Evolutionary conservation across 2,113 vertebrate genomes (phyloP).

Genomic region (Labrus mixtus): DNA sequence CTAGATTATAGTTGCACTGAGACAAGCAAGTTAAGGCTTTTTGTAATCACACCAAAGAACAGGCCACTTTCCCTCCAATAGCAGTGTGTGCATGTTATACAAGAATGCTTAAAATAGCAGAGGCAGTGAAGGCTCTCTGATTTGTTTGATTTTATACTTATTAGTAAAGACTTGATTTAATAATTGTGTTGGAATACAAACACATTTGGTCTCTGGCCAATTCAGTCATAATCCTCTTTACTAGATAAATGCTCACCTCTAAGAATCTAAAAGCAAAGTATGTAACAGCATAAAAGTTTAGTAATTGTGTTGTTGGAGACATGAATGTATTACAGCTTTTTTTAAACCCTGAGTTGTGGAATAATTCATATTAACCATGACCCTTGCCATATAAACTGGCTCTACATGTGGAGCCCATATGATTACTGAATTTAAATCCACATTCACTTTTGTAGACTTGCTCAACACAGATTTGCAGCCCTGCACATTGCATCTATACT

Average conservation of each 20-base stretch:
- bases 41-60: slow-evolving; percentile 36
- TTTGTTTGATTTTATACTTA: neutral
- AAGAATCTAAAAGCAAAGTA: neutral
- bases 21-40: slow-evolving; percentile 52
- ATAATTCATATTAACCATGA: neutral
- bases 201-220: neutral
- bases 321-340: neutral
- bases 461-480: neutral
- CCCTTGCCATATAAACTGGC: neutral
- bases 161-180: too few relatives aligned
- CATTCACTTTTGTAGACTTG: neutral
- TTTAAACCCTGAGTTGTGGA: neutral
- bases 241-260: neutral
- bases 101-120: slow-evolving; percentile 21
- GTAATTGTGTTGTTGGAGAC: neutral
- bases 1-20: slow-evolving; percentile 65
- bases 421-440: neutral
- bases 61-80: slow-evolving; percentile 25
- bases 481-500: neutral
- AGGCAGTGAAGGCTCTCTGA: neutral
- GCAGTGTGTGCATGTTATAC: slow-evolving; percentile 14
- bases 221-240: neutral
- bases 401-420: neutral
- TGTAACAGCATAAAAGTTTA: neutral
- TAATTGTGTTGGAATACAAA: neutral